Conservation (phyloP, 1,140 invertebrate species). For the Platorchestia sp. region DNA sequence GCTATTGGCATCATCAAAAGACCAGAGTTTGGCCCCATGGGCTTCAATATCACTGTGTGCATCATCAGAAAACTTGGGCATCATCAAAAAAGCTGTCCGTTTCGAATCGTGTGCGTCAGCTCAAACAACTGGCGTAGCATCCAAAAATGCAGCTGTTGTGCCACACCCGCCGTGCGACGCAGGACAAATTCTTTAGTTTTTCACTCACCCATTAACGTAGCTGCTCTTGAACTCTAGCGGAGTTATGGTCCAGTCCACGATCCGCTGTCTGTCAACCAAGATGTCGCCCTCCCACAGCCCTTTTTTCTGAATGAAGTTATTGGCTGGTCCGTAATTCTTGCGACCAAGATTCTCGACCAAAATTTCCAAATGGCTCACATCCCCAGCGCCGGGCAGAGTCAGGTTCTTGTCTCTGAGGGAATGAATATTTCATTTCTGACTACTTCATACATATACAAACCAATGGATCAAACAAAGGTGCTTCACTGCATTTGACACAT, state of each 20-base stretch:
- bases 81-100: too few relatives aligned
- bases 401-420: constrained; percentile 66
- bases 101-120: background rate
- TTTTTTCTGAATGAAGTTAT: constrained; percentile 73
- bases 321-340: constrained; percentile 74
- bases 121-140: background rate
- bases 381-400: constrained; percentile 62
- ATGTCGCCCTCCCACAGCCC: constrained; percentile 73
- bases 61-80: too few relatives aligned
- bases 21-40: too few relatives aligned
- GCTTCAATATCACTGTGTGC: too few relatives aligned
- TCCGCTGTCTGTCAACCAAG: constrained; percentile 70
- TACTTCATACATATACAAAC: background rate
- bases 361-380: constrained; percentile 71
- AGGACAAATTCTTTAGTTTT: background rate
- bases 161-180: background rate
- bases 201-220: constrained; percentile 70
- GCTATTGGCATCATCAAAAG: too few relatives aligned
- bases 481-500: background rate
- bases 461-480: background rate
- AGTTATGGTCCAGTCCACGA: constrained; percentile 73
- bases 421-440: background rate
- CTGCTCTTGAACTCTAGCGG: constrained; percentile 74
- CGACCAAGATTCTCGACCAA: constrained; percentile 77
- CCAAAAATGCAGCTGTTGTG: background rate